Percentiles rank a stretch among this genome's conserved stretches.
These are phyloP conservation scores for Tachycineta bicolor DNA, from an alignment of 2,113 vertebrate species.

Conservation along the genomic window DNA sequence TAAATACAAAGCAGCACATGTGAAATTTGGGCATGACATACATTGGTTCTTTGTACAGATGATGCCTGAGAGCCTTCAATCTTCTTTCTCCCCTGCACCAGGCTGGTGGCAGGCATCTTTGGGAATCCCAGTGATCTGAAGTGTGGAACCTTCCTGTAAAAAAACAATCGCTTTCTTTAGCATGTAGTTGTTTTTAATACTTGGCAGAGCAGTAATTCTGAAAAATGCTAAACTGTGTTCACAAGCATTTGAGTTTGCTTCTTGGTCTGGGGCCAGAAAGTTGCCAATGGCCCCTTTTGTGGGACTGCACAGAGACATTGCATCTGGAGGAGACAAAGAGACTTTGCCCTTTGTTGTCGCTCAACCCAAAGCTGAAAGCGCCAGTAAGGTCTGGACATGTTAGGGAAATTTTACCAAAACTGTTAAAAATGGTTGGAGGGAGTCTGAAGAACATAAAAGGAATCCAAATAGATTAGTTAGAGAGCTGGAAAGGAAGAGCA, in stretches of 20 bases:
- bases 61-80: neutral
- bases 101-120: neutral
- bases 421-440: neutral
- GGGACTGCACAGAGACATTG: neutral
- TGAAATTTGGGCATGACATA: neutral
- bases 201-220: conserved; percentile 10
- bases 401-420: neutral
- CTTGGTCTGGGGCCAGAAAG: neutral
- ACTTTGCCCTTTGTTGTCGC: neutral
- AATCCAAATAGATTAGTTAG: neutral
- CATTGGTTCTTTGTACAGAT: neutral
- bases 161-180: neutral
- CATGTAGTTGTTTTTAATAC: neutral
- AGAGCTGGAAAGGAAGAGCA: neutral
- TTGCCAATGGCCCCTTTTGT: neutral
- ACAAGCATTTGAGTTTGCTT: neutral
- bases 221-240: neutral
- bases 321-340: neutral
- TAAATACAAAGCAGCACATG: neutral
- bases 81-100: neutral
- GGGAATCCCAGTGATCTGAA: neutral
- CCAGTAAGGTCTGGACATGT: neutral
- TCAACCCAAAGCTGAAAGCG: neutral
- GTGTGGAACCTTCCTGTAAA: neutral
- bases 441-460: neutral